phyloP scores from a whole-genome alignment of 2,888 invertebrate genomes.

The Ophion costatus region DNA sequence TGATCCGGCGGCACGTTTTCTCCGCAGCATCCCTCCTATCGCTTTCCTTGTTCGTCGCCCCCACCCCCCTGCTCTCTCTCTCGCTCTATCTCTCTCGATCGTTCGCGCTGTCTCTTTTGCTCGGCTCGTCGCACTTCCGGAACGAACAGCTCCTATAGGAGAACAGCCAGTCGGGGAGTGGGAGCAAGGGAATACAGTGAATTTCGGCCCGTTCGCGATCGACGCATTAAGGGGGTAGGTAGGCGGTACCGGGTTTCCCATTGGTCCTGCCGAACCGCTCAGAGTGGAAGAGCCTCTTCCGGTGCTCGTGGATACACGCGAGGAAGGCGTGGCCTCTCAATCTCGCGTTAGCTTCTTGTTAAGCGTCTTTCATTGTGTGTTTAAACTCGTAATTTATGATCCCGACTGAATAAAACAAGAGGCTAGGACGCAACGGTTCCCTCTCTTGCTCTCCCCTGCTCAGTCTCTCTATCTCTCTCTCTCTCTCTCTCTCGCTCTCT shows the following conservation, averaged over 20 bases:
- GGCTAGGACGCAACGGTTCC: conserved; percentile 65
- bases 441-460: conserved; percentile 68
- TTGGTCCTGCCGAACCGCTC: conserved; percentile 73
- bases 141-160: conserved; percentile 60
- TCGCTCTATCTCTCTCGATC: conserved; percentile 9
- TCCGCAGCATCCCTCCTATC: conserved; percentile 46
- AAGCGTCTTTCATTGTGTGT: conserved; percentile 84
- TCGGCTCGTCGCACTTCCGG: conserved; percentile 26
- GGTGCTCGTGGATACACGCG: conserved; percentile 57
- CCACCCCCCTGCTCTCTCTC: conserved; percentile 4
- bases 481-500: conserved; percentile 41
- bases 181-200: conserved; percentile 36
- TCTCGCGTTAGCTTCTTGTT: conserved; percentile 84
- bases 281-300: conserved; percentile 72
- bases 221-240: conserved; percentile 50
- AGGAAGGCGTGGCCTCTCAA: conserved; percentile 82
- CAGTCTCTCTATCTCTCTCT: conserved; percentile 34
- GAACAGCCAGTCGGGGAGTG: conserved; percentile 40
- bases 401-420: conserved; percentile 84
- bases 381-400: conserved; percentile 84
- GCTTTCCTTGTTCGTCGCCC: conserved; percentile 22
- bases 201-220: conserved; percentile 41
- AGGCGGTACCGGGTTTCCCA: conserved; percentile 73
- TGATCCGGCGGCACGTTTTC: conserved; percentile 57
- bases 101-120: not conserved